These are phyloP conservation scores for Centroberyx gerrardi DNA, from an alignment of 2,797 vertebrate genomes.

Conservation along the genomic window DNA sequence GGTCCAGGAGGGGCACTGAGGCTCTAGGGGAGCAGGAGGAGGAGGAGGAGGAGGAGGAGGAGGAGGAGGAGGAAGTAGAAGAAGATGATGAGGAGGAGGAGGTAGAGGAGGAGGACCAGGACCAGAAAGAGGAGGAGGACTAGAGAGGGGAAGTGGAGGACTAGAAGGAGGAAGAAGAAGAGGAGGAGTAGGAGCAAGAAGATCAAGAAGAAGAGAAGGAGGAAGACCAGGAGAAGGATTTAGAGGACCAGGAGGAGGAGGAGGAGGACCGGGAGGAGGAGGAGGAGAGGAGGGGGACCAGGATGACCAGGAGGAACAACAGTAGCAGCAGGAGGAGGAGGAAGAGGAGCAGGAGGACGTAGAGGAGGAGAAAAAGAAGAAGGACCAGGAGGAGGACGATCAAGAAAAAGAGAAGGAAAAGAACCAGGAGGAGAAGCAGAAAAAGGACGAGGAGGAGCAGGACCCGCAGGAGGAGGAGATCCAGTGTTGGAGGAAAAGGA, in stretches of 20 bases:
- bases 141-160: neutral
- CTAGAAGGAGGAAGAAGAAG: neutral
- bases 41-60: neutral
- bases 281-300: too few relatives aligned
- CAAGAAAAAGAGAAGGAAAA: too few relatives aligned
- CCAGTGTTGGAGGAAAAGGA: neutral
- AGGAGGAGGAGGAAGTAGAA: neutral
- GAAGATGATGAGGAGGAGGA: neutral
- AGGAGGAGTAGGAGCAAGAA: neutral
- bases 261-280: neutral
- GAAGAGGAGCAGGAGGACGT: neutral
- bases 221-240: neutral
- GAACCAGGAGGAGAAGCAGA: too few relatives aligned
- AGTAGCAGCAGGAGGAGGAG: neutral
- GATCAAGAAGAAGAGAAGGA: neutral
- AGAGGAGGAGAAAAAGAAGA: neutral
- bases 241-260: neutral
- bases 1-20: conserved; percentile 47
- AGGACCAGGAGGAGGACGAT: neutral
- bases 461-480: neutral
- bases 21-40: conserved; percentile 35
- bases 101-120: neutral
- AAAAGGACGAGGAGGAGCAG: neutral
- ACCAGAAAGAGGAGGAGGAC: neutral
- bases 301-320: too few relatives aligned